Percentiles rank a stretch among this genome's conserved stretches.
These are phyloP conservation scores for Caradrina kadenii DNA, from an alignment of 2,888 invertebrate species.

Conservation along the genomic window DNA sequence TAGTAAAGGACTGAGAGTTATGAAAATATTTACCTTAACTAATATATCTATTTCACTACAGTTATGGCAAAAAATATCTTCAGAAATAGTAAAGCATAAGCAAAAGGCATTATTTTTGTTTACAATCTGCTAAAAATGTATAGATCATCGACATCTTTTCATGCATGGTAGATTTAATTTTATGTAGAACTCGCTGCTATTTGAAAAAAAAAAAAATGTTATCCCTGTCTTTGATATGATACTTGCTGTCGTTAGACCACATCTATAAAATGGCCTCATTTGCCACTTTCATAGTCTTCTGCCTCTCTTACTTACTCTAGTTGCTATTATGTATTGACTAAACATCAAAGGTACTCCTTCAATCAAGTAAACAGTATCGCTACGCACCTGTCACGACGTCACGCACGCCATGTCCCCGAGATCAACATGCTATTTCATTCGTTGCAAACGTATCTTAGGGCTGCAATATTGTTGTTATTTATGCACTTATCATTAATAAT, in stretches of 20 bases:
- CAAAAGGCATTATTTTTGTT: not conserved
- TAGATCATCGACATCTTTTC: not conserved
- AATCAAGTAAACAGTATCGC: slow-evolving; percentile 32
- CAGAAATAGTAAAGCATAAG: not conserved
- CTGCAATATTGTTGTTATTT: slow-evolving; percentile 13
- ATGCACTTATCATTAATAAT: slow-evolving; percentile 7
- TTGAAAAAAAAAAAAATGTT: too few species aligned
- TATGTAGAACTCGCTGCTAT: not conserved
- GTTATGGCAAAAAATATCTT: not conserved
- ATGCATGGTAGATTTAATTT: slow-evolving; percentile 25
- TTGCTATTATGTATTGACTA: slow-evolving; percentile 26
- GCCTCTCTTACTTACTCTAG: slow-evolving; percentile 20
- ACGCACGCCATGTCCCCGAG: slow-evolving; percentile 15
- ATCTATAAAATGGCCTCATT: not conserved
- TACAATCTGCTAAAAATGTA: too few species aligned
- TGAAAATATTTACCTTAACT: not conserved
- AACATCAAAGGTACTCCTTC: slow-evolving; percentile 20
- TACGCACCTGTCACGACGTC: slow-evolving; percentile 23
- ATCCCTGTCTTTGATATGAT: not conserved
- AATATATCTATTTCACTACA: not conserved
- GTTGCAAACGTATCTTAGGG: slow-evolving; percentile 15
- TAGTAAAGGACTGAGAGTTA: not conserved
- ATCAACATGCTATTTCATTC: slow-evolving; percentile 35
- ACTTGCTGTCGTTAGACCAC: not conserved
- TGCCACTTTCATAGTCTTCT: not conserved